These are phyloP conservation scores for Xiphydria camelus DNA, from an alignment of 2,888 invertebrate genomes.

Conservation along the genomic window DNA sequence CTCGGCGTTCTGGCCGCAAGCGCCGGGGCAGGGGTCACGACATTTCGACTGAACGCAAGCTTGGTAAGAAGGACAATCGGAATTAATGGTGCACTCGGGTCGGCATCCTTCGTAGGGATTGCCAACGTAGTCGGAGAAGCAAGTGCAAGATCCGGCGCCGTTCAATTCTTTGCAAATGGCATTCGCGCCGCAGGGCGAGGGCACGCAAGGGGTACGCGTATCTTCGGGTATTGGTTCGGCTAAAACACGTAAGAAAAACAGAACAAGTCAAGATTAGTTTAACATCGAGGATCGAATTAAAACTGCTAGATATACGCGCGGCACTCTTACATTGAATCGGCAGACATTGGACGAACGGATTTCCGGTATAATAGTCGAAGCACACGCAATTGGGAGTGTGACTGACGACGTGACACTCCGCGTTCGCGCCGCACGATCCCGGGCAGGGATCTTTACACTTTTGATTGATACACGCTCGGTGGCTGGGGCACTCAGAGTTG, in stretches of 20 bases:
- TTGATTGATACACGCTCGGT: conserved; percentile 71
- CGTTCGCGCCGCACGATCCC: conserved; percentile 69
- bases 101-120: conserved; percentile 69
- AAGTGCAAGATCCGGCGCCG: conserved; percentile 75
- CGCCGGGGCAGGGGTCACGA: conserved; percentile 67
- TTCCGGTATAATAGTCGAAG: conserved; percentile 63
- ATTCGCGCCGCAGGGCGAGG: conserved; percentile 80
- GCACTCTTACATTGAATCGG: conserved; percentile 20
- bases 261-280: conserved; percentile 5
- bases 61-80: conserved; percentile 65
- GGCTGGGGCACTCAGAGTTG: conserved; percentile 70
- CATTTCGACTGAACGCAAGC: conserved; percentile 69
- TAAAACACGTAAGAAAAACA: conserved; percentile 17
- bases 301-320: too few relatives aligned
- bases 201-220: conserved; percentile 67
- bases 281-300: too few relatives aligned
- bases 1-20: conserved; percentile 55
- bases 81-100: conserved; percentile 73
- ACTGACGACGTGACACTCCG: conserved; percentile 66
- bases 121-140: conserved; percentile 71
- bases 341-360: conserved; percentile 60
- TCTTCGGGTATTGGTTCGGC: conserved; percentile 23
- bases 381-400: conserved; percentile 67
- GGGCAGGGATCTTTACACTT: conserved; percentile 75
- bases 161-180: conserved; percentile 77